Conservation (phyloP, 1,140 invertebrate genomes). For the Sitodiplosis mosellana region DNA sequence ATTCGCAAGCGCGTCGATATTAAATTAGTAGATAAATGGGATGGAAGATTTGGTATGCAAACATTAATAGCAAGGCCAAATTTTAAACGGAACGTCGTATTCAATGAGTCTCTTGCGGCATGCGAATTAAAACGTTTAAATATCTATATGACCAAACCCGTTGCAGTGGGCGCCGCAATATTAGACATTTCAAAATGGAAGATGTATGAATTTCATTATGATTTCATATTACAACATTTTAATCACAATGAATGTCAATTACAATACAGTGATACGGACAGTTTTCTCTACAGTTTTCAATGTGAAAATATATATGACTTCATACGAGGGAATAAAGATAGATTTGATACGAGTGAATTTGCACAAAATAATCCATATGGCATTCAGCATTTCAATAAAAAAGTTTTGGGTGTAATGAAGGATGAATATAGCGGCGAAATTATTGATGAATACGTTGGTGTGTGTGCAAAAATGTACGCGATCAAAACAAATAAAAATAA, state of each 20-base stretch:
- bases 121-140: conserved; percentile 19
- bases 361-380: conserved; percentile 7
- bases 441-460: conserved; percentile 4
- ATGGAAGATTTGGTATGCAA: conserved; percentile 14
- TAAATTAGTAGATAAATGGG: conserved; percentile 20
- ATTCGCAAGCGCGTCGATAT: conserved; percentile 25
- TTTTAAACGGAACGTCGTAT: conserved; percentile 19
- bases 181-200: conserved; percentile 23
- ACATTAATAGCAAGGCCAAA: conserved; percentile 22
- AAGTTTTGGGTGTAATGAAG: conserved; percentile 13
- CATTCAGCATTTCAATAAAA: conserved; percentile 13
- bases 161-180: conserved; percentile 23
- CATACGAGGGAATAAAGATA: conserved; percentile 14
- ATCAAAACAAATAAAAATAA: background rate
- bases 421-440: conserved; percentile 13
- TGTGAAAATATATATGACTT: conserved; percentile 25
- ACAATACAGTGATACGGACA: conserved; percentile 27
- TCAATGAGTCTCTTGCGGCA: conserved; percentile 21
- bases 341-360: conserved; percentile 19
- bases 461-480: background rate
- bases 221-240: conserved; percentile 14
- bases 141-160: conserved; percentile 22
- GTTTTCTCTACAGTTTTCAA: conserved; percentile 20
- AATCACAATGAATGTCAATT: conserved; percentile 12
- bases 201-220: conserved; percentile 21